Base-by-base conservation (phyloP, 2,888 invertebrate genomes). In the Timandra comae region DNA sequence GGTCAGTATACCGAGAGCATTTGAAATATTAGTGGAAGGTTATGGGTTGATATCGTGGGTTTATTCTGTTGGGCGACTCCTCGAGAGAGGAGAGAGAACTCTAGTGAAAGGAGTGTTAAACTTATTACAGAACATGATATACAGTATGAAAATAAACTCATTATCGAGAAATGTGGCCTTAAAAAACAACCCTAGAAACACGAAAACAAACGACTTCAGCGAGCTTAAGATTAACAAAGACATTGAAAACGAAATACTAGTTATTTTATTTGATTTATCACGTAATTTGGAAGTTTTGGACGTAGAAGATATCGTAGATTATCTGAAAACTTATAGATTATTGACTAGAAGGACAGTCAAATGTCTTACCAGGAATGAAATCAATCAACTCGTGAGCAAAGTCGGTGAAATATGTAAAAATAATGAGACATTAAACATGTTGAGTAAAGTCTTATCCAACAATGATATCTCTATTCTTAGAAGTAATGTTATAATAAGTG, bases 21-120 rank as follows among this genome's bases (percentile, higher is more conserved):
- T 88, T 8, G 87, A 88, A 43, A 87, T 91, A 30, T 78, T 95
- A 47, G 79, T 91, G 8, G 90, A 88, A 40, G 88, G 89, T 13
- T 89, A 92, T 49, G 92, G 93, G 0, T 66, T 96, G 1, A 56
- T 95, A 13, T 84, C 91, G 0, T 95, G 95, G 93, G 57, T 95
- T 2, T 71, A 81, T 42, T 66, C 57, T 1, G 57, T 66, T 0
- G 69, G 69, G 0, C 57, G 65, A 27, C 64, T 63, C 9, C 46
- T 73, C n/a, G 44, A 46, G 1, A 66, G 43, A 24, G 68, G 66
- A 5, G 78, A 81, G 12, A 73, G 49, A 30, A 30, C 38, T 1
- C 37, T 78, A 3, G 48, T 72, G 1, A 68, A 57, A 41, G 47
- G 44, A 13, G 42, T 77, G n/a, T 41, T 78, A 7, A 38, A 33